These are phyloP conservation scores for Chelonoidis abingdonii DNA, from an alignment of 2,113 vertebrate species.

Conservation along the genomic window DNA sequence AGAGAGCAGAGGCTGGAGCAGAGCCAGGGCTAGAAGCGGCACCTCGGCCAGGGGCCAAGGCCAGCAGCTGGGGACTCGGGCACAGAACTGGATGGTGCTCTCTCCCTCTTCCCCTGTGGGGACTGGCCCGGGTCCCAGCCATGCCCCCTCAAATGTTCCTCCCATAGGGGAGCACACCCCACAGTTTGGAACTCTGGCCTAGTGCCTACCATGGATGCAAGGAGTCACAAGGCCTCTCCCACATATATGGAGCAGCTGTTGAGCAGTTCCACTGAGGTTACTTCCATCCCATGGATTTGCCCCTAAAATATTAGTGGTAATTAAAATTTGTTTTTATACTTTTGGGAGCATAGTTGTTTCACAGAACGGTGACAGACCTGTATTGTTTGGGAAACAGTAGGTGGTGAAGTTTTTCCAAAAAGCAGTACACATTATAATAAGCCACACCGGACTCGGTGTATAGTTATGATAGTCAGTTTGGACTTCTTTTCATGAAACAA, in stretches of 20 bases:
- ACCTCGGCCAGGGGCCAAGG: no score
- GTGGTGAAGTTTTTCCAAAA: neutral
- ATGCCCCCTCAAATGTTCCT: no score
- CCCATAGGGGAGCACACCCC: no score
- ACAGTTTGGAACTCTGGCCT: neutral
- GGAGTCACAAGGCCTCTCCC: neutral
- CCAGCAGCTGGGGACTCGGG: no score
- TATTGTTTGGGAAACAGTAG: conserved; percentile 1
- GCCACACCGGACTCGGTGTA: neutral
- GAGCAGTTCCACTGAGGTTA: neutral
- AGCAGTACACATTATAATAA: neutral
- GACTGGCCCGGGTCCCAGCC: no score
- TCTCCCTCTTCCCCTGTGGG: no score
- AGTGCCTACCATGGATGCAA: neutral
- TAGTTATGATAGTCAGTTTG: neutral
- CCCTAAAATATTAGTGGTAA: neutral
- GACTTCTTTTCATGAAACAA: neutral
- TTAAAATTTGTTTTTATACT: neutral
- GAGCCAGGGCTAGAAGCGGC: no score
- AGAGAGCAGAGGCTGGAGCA: no score
- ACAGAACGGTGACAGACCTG: neutral
- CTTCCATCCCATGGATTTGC: neutral
- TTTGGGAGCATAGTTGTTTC: neutral
- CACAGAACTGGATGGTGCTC: no score
- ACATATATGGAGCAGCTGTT: neutral